Conservation (phyloP, 2,888 invertebrate species). For the Nomada lathburiana region DNA sequence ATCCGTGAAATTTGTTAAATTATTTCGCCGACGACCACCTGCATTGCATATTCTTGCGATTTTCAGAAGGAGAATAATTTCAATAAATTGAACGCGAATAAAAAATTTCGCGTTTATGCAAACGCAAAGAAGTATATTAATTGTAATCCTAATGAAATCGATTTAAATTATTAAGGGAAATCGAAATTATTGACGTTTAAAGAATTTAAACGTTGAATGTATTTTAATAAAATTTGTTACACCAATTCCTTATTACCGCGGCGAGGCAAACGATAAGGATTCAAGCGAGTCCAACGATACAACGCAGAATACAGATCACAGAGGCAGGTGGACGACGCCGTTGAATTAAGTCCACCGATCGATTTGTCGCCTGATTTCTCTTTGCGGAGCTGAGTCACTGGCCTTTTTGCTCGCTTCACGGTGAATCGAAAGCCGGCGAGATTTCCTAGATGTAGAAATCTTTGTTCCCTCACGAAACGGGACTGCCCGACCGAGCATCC, state of each 20-base stretch:
- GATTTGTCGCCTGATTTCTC: conserved; percentile 73
- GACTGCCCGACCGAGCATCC: conserved; percentile 2
- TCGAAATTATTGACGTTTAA: too few species aligned
- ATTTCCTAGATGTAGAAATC: conserved; percentile 68
- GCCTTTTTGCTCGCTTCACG: conserved; percentile 62
- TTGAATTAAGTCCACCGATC: conserved; percentile 60
- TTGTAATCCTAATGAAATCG: too few species aligned
- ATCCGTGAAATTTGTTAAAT: conserved; percentile 71
- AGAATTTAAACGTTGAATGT: too few species aligned
- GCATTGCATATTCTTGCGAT: neutral
- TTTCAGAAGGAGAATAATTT: conserved; percentile 1
- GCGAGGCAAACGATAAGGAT: too few species aligned
- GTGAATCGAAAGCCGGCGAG: conserved; percentile 63
- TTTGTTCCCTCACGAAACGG: conserved; percentile 39
- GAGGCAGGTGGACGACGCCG: conserved; percentile 45
- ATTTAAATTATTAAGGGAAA: too few species aligned
- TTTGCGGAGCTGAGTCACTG: conserved; percentile 69
- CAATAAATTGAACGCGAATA: neutral
- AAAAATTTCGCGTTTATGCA: neutral
- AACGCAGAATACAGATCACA: too few species aligned
- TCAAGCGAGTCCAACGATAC: too few species aligned
- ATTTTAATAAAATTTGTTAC: too few species aligned
- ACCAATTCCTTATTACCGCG: too few species aligned
- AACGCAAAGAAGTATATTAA: too few species aligned
- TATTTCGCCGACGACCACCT: conserved; percentile 52